Evolutionary conservation across 1,140 invertebrate species (phyloP).

Genomic region (Brachionus angularis): DNA sequence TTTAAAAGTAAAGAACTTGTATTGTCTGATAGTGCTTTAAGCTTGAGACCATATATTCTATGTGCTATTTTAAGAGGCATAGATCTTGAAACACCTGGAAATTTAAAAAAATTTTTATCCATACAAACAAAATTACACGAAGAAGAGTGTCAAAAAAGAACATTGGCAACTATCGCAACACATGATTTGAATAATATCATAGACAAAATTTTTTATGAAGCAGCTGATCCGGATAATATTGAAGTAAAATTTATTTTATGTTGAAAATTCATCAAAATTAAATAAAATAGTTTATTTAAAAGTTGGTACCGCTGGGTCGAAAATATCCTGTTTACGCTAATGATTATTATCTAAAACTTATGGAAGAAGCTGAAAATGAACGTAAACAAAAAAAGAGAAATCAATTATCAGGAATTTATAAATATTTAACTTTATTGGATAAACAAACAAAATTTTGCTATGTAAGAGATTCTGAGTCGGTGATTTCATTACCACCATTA

Average conservation of each 20-base stretch:
- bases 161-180: slow-evolving; percentile 73
- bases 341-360: slow-evolving; percentile 66
- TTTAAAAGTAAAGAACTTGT: not conserved
- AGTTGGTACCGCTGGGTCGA: slow-evolving; percentile 66
- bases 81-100: slow-evolving; percentile 63
- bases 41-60: slow-evolving; percentile 67
- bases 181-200: slow-evolving; percentile 69
- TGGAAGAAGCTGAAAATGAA: slow-evolving; percentile 66
- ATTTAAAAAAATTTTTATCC: slow-evolving; percentile 73
- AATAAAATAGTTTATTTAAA: slow-evolving; percentile 45
- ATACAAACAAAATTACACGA: slow-evolving; percentile 76
- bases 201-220: slow-evolving; percentile 67
- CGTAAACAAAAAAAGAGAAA: slow-evolving; percentile 72
- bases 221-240: slow-evolving; percentile 63
- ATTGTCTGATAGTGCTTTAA: slow-evolving; percentile 44
- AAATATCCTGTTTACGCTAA: slow-evolving; percentile 64
- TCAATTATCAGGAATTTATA: slow-evolving; percentile 73
- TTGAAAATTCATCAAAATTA: not conserved
- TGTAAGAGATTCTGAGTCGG: slow-evolving; percentile 64
- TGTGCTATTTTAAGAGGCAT: slow-evolving; percentile 69
- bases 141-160: slow-evolving; percentile 70
- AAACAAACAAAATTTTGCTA: slow-evolving; percentile 70
- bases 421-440: slow-evolving; percentile 73
- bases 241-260: slow-evolving; percentile 49
- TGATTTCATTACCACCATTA: slow-evolving; percentile 77